These are phyloP conservation scores for Sphaerophoria taeniata DNA, from an alignment of 2,888 invertebrate genomes.

Conservation along the genomic window DNA sequence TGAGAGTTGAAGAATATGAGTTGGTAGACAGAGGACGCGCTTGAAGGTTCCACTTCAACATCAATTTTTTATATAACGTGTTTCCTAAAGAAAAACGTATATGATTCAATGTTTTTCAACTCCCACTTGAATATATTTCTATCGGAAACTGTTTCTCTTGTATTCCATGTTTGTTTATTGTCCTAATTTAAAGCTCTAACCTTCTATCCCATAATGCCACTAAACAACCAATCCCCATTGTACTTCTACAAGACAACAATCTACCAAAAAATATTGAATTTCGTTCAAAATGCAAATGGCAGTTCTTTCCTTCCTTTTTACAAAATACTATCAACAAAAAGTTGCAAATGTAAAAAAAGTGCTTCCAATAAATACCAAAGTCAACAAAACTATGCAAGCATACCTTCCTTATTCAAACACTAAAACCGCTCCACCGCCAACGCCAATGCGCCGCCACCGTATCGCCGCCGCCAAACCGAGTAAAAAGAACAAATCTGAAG, in stretches of 20 bases:
- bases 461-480: neutral
- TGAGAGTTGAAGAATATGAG: no score
- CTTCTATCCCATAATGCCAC: conserved; percentile 5
- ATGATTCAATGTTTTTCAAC: no score
- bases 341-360: conserved; percentile 27
- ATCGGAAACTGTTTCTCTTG: no score
- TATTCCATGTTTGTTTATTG: no score
- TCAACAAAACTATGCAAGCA: conserved; percentile 54
- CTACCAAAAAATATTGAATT: conserved; percentile 50
- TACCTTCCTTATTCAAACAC: conserved; percentile 57
- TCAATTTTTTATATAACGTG: no score
- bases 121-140: no score
- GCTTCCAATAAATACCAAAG: conserved; percentile 55
- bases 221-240: conserved; percentile 21
- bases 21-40: no score
- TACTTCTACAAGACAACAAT: neutral
- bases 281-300: conserved; percentile 69
- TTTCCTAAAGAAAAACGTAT: no score
- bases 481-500: conserved; percentile 26
- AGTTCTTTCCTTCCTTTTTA: conserved; percentile 20
- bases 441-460: neutral
- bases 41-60: no score
- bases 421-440: neutral
- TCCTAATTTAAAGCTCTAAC: neutral
- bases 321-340: neutral